Conservation (phyloP, 2,113 vertebrate genomes). For the Oreocharis arfaki region DNA sequence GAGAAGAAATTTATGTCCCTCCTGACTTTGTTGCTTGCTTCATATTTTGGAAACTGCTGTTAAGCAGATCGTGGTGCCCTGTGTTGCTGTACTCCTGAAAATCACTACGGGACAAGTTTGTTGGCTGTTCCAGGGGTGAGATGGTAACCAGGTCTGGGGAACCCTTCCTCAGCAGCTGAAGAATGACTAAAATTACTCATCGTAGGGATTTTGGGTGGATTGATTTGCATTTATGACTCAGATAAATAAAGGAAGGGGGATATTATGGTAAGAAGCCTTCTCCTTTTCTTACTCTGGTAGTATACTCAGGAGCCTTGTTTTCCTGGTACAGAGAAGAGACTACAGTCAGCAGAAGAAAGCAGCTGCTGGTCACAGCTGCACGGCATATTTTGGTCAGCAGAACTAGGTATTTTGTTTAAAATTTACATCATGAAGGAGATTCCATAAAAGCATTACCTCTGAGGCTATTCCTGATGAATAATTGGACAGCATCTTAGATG, state of each 20-base stretch:
- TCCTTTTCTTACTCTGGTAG: background rate
- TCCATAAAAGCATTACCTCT: background rate
- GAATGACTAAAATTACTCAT: background rate
- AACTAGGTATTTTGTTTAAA: background rate
- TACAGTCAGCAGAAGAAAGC: background rate
- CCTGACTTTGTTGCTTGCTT: background rate
- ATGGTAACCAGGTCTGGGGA: background rate
- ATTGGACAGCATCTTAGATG: background rate
- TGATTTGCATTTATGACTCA: background rate
- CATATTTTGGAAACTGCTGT: background rate
- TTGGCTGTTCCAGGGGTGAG: background rate
- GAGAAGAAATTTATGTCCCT: background rate
- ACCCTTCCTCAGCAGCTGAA: background rate
- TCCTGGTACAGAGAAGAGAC: background rate
- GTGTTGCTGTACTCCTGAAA: background rate
- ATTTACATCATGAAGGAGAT: background rate
- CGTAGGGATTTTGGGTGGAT: background rate
- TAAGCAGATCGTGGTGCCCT: background rate
- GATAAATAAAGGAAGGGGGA: background rate
- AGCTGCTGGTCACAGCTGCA: background rate
- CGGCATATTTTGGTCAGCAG: background rate
- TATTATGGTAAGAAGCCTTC: background rate
- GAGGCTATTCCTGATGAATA: background rate
- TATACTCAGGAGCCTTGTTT: background rate
- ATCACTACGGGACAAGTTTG: accelerated